A percentile compares a stretch with the other conserved stretches of the same genome.
These are phyloP conservation scores for Cheilosia vulpina DNA, from an alignment of 2,888 invertebrate genomes.

Conservation along the genomic window DNA sequence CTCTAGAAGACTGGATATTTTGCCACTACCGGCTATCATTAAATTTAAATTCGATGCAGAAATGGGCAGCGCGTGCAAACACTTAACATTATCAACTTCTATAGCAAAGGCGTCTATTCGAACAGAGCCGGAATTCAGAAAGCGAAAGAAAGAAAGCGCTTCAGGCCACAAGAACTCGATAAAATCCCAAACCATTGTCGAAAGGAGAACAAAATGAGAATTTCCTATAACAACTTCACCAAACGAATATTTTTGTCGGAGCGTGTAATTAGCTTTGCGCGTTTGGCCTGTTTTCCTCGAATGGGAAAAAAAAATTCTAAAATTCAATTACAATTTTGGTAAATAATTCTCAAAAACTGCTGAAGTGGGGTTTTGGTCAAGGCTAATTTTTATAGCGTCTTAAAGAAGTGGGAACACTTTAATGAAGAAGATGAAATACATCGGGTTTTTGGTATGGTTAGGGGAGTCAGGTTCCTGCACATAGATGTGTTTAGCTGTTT, in stretches of 20 bases:
- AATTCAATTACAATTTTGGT: conserved; percentile 37
- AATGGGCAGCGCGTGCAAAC: conserved; percentile 22
- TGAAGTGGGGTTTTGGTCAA: neutral
- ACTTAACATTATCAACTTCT: neutral
- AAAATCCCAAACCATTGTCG: neutral
- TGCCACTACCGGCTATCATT: neutral
- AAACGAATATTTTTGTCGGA: conserved; percentile 5
- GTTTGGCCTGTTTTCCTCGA: neutral
- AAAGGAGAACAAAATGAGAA: neutral
- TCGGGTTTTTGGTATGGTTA: no score
- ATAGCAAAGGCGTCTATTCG: neutral
- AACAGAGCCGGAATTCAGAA: neutral
- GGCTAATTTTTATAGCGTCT: neutral
- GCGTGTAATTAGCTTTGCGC: conserved; percentile 28
- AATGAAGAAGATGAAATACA: neutral
- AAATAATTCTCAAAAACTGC: conserved; percentile 1
- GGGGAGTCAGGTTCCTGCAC: no score
- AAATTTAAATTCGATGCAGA: conserved; percentile 11
- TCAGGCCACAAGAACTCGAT: conserved; percentile 11
- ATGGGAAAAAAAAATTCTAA: conserved; percentile 14
- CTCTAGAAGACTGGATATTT: neutral
- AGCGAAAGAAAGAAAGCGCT: neutral
- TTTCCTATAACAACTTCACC: neutral
- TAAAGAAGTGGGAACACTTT: no score
- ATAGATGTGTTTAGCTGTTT: no score